Evolutionary conservation across 2,888 invertebrate species (phyloP).

Genomic region (Hyposoter dolosus): DNA sequence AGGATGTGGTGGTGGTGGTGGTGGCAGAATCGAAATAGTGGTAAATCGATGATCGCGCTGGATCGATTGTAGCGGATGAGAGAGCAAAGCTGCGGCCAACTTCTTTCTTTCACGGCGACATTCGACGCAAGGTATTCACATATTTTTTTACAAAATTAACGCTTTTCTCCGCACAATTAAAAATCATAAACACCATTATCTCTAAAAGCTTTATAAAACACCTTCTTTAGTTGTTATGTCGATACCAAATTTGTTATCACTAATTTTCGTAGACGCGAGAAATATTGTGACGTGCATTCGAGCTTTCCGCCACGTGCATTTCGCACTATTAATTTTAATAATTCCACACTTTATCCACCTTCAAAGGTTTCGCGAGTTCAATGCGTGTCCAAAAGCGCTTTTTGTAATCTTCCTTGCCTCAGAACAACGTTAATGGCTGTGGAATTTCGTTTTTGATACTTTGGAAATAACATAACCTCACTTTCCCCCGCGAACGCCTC

Average conservation of each 20-base stretch:
- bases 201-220: conserved; percentile 2
- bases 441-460: neutral
- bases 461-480: conserved; percentile 49
- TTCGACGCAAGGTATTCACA: conserved; percentile 67
- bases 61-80: conserved; percentile 45
- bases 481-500: neutral
- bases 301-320: conserved; percentile 58
- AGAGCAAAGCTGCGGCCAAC: conserved; percentile 50
- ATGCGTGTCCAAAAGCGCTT: conserved; percentile 10
- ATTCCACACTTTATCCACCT: neutral
- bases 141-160: conserved; percentile 42
- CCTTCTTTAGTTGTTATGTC: neutral
- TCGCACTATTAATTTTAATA: neutral
- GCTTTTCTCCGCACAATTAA: neutral
- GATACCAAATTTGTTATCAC: neutral
- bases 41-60: conserved; percentile 37
- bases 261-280: neutral
- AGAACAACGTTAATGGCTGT: neutral
- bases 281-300: conserved; percentile 38
- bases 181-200: neutral
- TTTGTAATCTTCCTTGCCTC: neutral
- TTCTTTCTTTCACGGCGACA: conserved; percentile 71
- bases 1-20: neutral
- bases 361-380: neutral
- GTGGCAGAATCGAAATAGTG: neutral